Conservation (phyloP, 2,797 vertebrate genomes). For the Lerista edwardsae region DNA sequence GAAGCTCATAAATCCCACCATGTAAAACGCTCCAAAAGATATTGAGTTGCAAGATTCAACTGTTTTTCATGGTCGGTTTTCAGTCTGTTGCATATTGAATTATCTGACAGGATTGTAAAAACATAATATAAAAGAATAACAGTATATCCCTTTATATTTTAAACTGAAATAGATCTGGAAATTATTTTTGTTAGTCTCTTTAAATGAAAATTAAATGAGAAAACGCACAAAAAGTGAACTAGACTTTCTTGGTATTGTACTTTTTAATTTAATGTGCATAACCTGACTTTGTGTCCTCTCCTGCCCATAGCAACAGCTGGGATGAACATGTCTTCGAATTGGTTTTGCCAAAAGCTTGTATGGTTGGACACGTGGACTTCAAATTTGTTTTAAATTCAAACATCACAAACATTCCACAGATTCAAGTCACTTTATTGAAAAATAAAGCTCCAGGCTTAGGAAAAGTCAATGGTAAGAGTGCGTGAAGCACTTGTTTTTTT, state of each 20-base stretch:
- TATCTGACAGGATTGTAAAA: background rate
- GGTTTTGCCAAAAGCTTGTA: constrained; percentile 98
- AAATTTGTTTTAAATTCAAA: constrained; percentile 98
- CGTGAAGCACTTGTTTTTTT: background rate
- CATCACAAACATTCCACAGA: constrained; percentile 97
- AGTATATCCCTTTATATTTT: background rate
- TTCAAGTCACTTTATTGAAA: constrained; percentile 97
- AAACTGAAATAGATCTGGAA: background rate
- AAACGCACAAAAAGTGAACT: background rate
- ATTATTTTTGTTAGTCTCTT: background rate
- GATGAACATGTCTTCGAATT: constrained; percentile 98
- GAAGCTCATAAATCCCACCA: background rate
- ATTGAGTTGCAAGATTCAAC: background rate
- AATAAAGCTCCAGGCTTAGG: constrained; percentile 97
- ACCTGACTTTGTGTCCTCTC: constrained; percentile 13
- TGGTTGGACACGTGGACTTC: constrained; percentile 99
- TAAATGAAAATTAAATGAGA: background rate
- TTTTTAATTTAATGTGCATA: background rate
- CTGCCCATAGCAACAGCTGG: constrained; percentile 90
- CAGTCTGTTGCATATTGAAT: background rate
- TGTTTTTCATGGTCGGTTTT: background rate
- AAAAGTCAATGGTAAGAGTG: constrained; percentile 92
- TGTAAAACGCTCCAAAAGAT: background rate
- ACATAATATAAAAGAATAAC: background rate
- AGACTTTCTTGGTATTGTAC: background rate